Conservation (phyloP, 2,797 vertebrate species). For the Coracias cyanogaster region DNA sequence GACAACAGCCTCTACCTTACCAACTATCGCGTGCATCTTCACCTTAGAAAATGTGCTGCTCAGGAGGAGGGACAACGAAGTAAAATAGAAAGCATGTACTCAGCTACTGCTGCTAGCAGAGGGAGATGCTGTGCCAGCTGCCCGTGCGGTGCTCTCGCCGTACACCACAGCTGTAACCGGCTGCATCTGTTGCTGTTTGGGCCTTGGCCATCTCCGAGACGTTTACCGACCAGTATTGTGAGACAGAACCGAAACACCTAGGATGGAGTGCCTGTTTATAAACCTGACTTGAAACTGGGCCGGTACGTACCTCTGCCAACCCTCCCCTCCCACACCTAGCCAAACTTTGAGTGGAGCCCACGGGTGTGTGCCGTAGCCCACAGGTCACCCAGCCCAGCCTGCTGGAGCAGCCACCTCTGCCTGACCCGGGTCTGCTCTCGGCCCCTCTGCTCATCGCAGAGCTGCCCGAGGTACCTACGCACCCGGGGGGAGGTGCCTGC, state of each 20-base stretch:
- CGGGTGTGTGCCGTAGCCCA: neutral
- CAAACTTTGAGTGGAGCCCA: fast-evolving
- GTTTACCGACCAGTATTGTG: neutral
- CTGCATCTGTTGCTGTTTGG: neutral
- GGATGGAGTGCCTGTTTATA: neutral
- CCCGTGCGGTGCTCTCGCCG: neutral
- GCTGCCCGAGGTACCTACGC: neutral
- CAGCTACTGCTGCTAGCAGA: neutral
- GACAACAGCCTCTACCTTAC: neutral
- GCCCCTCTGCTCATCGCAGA: neutral
- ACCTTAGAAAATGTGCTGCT: neutral
- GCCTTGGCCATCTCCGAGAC: neutral
- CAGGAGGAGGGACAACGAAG: neutral
- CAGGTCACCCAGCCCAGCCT: neutral
- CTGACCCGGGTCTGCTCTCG: fast-evolving
- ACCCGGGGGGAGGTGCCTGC: neutral
- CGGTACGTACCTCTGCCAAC: neutral
- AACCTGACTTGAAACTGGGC: neutral
- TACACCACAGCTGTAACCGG: neutral
- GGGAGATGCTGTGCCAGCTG: neutral
- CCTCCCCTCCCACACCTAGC: neutral
- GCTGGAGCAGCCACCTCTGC: neutral
- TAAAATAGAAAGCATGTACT: neutral
- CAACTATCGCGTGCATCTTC: neutral
- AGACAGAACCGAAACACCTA: neutral